A percentile compares a stretch with the other conserved stretches of the same genome.
These are phyloP conservation scores for Aleiodes alternator DNA, from an alignment of 2,888 invertebrate genomes.

Conservation along the genomic window DNA sequence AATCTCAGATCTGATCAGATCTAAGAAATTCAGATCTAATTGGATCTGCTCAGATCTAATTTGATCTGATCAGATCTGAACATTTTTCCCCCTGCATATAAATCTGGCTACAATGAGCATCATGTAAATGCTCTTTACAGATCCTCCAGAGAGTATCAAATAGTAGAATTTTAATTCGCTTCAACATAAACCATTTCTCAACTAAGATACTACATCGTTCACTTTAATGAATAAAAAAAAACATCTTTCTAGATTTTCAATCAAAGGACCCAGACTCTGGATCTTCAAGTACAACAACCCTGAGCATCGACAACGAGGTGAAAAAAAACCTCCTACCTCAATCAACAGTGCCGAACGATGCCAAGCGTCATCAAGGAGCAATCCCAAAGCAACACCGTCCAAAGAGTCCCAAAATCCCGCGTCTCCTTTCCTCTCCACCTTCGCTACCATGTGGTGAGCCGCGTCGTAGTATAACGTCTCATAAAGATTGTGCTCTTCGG, in stretches of 20 bases:
- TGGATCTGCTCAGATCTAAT: no score
- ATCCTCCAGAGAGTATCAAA: no score
- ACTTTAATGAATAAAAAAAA: no score
- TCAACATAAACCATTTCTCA: no score
- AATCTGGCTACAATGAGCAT: no score
- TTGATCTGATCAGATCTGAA: no score
- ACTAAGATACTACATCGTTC: no score
- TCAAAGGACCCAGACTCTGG: conserved; percentile 76
- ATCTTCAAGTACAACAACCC: conserved; percentile 77
- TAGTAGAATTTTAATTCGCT: no score
- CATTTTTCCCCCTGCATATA: no score
- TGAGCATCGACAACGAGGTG: conserved; percentile 73
- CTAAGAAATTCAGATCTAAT: no score
- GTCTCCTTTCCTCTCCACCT: conserved; percentile 75
- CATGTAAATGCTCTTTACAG: no score
- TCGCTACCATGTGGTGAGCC: conserved; percentile 62
- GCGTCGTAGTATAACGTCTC: conserved; percentile 34
- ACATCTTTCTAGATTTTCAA: conserved; percentile 71
- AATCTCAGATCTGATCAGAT: no score
- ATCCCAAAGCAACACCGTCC: conserved; percentile 83
- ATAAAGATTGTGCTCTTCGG: conserved; percentile 57
- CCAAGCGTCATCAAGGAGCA: conserved; percentile 83
- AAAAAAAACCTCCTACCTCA: conserved; percentile 77
- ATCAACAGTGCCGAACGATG: conserved; percentile 63
- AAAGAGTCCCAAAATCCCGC: conserved; percentile 76